phyloP scores from a whole-genome alignment of 1,140 invertebrate genomes.

The Eciton burchellii region DNA sequence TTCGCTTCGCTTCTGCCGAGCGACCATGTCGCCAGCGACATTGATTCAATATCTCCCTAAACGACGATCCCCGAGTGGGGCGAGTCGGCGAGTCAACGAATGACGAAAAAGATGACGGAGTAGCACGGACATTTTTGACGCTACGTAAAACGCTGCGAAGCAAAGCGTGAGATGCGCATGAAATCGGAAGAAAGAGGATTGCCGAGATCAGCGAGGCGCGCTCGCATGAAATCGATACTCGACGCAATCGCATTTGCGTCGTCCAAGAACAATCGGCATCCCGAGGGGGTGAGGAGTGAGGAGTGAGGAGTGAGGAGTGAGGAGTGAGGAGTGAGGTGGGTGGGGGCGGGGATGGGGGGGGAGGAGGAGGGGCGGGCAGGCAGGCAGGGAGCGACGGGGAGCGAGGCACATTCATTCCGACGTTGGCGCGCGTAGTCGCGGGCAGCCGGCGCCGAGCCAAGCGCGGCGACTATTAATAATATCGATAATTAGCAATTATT shows the following conservation, averaged over 20 bases:
- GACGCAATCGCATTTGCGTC: background rate
- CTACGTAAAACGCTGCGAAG: too few relatives aligned
- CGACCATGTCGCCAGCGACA: background rate
- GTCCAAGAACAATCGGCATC: constrained; percentile 37
- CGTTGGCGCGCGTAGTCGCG: constrained; percentile 7
- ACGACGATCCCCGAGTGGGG: too few relatives aligned
- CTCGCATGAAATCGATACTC: background rate
- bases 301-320: too few relatives aligned
- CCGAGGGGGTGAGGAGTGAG: too few relatives aligned
- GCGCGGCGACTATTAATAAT: constrained; percentile 71
- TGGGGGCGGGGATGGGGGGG: too few relatives aligned
- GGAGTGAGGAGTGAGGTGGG: too few relatives aligned
- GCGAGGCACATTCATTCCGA: constrained; percentile 19
- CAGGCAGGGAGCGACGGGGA: too few relatives aligned
- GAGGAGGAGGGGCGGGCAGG: too few relatives aligned
- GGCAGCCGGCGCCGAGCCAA: constrained; percentile 28
- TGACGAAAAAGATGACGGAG: background rate
- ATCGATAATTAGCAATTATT: constrained; percentile 75
- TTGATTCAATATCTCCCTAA: background rate
- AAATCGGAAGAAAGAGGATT: background rate
- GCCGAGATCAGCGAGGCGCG: background rate
- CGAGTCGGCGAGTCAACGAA: background rate
- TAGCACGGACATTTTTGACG: too few relatives aligned
- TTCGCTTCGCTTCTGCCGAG: background rate
- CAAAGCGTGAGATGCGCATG: too few relatives aligned